A percentile compares a stretch with the other conserved stretches of the same genome.
phyloP scores from a whole-genome alignment of 2,888 invertebrate genomes.

The Napeogenes inachia region DNA sequence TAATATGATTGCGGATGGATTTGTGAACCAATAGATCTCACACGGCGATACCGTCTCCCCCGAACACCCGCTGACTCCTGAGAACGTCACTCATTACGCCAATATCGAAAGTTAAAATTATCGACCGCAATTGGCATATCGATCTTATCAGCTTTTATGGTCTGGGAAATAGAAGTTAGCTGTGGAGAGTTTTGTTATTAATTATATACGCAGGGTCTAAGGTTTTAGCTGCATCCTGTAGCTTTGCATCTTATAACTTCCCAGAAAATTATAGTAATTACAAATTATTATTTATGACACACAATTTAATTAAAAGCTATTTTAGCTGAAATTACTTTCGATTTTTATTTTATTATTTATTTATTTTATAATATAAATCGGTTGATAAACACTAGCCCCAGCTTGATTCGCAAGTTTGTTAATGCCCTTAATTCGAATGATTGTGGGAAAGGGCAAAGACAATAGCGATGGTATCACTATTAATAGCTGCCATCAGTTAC shows the following conservation, averaged over 20 bases:
- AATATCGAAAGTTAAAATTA: slow-evolving; percentile 50
- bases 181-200: not conserved
- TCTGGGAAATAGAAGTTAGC: slow-evolving; percentile 52
- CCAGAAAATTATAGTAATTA: too few species aligned
- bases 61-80: slow-evolving; percentile 58
- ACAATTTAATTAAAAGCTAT: too few species aligned
- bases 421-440: slow-evolving; percentile 46
- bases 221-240: not conserved
- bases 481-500: slow-evolving; percentile 65
- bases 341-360: too few species aligned
- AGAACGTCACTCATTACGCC: slow-evolving; percentile 67
- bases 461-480: slow-evolving; percentile 69
- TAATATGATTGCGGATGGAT: slow-evolving; percentile 42
- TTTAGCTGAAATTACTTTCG: too few species aligned
- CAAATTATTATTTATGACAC: too few species aligned
- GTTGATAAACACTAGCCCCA: slow-evolving; percentile 17
- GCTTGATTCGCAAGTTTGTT: slow-evolving; percentile 27
- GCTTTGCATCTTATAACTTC: too few species aligned
- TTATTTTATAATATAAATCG: not conserved
- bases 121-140: slow-evolving; percentile 59
- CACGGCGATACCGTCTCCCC: slow-evolving; percentile 67
- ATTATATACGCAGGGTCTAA: not conserved
- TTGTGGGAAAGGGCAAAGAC: slow-evolving; percentile 73
- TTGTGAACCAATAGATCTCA: slow-evolving; percentile 63
- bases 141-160: slow-evolving; percentile 60